Base-by-base conservation (phyloP, 2,797 vertebrate species). In the Cottoperca gobio region DNA sequence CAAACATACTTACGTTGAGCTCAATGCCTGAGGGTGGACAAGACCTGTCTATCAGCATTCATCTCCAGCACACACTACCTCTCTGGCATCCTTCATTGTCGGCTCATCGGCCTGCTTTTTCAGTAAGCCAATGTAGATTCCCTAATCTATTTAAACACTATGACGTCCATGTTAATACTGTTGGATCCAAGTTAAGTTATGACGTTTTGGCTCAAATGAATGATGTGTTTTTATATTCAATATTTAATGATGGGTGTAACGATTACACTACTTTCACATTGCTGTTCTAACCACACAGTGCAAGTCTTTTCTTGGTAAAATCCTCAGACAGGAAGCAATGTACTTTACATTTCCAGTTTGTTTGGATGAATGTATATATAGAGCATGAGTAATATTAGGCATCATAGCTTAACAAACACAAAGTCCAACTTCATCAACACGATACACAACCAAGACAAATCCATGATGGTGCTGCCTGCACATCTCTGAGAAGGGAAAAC, bases 41-140 rank as follows among this genome's bases (percentile, higher is more conserved):
- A 69, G 64, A 75, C 85, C 73, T 70, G 75, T 85, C 79, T 70
- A 58, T 86, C 84, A 87, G 77, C 82, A 83, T 80, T 82, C 62
- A 78, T 66, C 58, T n/a, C 10, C 42, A 50, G 23, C 23, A 59
- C 67, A 45, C 42, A 53, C 50, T 42, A 58, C 28, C 55, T 57
- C 28, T 10, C 45, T 57, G 23, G 6, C 23, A 64, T 50, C 52
- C 26, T 31, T 69, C 35, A 55, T 7, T 33, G 23, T 35, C 39
- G 70, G 14, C 62, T 63, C 19, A 17, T 3, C 19, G 14, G 39
- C 26, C 13, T 57, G 1, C 53, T 17, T 53, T 61, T 55, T 21
- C 21, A 17, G n/a, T 11, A 7, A 33, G 31, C 31, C 33, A 17
- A 62, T 21, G 14, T 11, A 23, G 37, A 33, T 39, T 50, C 17